These are phyloP conservation scores for Psophia crepitans DNA, from an alignment of 2,113 vertebrate species.

Conservation along the genomic window DNA sequence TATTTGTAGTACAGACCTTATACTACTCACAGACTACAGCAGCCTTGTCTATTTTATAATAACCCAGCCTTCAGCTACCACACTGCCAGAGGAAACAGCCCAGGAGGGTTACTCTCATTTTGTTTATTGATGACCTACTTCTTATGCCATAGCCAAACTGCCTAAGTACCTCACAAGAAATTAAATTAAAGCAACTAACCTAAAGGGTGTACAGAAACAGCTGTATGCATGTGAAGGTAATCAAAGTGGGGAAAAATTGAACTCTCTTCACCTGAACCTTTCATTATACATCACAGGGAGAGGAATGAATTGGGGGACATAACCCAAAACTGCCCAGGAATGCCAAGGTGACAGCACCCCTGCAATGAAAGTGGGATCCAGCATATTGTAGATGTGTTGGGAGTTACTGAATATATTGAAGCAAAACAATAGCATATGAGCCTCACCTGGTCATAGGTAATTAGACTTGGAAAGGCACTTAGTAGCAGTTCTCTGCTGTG, in stretches of 20 bases:
- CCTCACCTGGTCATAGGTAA: not conserved
- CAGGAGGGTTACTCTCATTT: not conserved
- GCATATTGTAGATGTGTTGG: not conserved
- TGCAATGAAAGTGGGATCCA: not conserved
- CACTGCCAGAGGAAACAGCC: not conserved
- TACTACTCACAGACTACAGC: not conserved
- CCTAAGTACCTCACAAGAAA: not conserved
- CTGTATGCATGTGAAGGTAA: not conserved
- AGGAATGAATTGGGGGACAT: not conserved
- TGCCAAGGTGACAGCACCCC: not conserved
- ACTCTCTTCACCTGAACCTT: not conserved
- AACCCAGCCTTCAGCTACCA: not conserved
- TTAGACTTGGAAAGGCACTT: not conserved
- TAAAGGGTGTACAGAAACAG: not conserved
- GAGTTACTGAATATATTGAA: not conserved
- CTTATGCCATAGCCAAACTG: not conserved
- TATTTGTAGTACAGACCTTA: not conserved
- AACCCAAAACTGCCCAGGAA: not conserved
- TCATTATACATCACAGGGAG: not conserved
- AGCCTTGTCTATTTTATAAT: not conserved
- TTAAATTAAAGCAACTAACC: not conserved
- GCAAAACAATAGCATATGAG: not conserved
- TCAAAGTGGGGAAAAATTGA: not conserved
- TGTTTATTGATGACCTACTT: not conserved
- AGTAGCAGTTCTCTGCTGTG: not conserved